These are phyloP conservation scores for Caenorhabditis plicata DNA, from an alignment of 2,888 invertebrate species.

Conservation along the genomic window DNA sequence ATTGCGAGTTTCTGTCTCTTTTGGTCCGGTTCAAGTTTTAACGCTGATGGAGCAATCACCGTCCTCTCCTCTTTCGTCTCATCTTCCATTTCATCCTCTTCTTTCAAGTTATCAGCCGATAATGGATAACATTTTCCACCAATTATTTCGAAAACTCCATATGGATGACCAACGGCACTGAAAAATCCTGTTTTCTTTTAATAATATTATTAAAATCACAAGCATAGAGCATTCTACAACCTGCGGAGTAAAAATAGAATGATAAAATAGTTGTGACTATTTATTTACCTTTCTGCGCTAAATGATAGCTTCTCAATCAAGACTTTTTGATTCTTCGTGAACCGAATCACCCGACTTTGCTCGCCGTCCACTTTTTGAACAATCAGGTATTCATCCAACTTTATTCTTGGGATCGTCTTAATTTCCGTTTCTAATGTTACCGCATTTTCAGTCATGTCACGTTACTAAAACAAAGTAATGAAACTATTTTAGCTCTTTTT, in stretches of 20 bases:
- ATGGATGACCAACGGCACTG: conserved; percentile 53
- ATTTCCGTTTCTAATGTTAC: not conserved
- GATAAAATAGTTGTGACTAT: not conserved
- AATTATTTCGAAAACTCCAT: conserved; percentile 57
- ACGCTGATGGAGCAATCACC: conserved; percentile 25
- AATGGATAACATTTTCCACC: conserved; percentile 19
- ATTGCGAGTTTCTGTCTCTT: conserved; percentile 44
- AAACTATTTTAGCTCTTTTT: too few relatives aligned
- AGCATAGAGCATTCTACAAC: not conserved
- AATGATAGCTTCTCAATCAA: conserved; percentile 57
- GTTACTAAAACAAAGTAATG: too few relatives aligned
- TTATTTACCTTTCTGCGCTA: conserved; percentile 38
- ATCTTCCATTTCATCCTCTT: conserved; percentile 19
- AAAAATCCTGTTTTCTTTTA: not conserved
- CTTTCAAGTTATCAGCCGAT: conserved; percentile 14
- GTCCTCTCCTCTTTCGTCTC: conserved; percentile 2
- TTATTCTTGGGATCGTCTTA: not conserved
- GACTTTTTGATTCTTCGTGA: conserved; percentile 45
- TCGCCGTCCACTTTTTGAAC: conserved; percentile 44
- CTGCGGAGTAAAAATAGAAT: not conserved
- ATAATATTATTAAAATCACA: not conserved
- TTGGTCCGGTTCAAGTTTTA: conserved; percentile 26
- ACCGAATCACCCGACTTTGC: conserved; percentile 45
- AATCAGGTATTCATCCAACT: not conserved
- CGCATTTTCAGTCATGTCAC: too few relatives aligned